Evolutionary conservation across 2,797 vertebrate genomes (phyloP), one percentile per base, ranked within the genome.

Genomic region (Crocidura indochinensis): DNA sequence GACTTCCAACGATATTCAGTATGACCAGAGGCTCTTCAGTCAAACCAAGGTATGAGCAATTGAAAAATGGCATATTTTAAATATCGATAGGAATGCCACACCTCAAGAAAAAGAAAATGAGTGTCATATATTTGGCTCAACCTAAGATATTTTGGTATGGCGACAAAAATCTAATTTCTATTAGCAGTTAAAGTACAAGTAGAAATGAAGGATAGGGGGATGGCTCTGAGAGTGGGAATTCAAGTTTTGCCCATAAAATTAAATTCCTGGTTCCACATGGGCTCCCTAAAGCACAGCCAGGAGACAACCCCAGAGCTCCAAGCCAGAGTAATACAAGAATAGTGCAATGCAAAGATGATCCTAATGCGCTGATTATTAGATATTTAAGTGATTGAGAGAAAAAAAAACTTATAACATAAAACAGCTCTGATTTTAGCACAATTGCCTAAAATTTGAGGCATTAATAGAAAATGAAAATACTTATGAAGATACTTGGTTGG

Each of bases 1-100:
- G 4, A 95, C 98, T 22, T 98, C 98, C 94, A 99, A 97, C 14
- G 99, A 99, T 92, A 98, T 99, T 81, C 99, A 99, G 0, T 99
- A 99, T 1, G 99, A 99, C 97, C 99, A 60, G 19, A 60, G 56
- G 56, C 56, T 60, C 56, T 60, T 60, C 56, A 60, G 22, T 20
- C 51, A 51, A 51, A 51, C 51, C 56, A 60, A 60, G 99, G 99
- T 98, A 99, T 99, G 0, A 99, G 88, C 65, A 10, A n/a, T 74
- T 88, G 68, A 84, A 22, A 77, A 91, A 71, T 17, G 84, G 24
- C 17, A 0, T 65, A 5, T 71, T 31, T 38, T 62, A n/a, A 64
- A 27, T 91, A 6, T 91, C 92, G n/a, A 8, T 65, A 22, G 1
- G 20, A 72, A 75, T 88, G 79, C 29, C 9, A 22, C 6, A 22